phyloP scores from a whole-genome alignment of 1,140 invertebrate species.

The Platyscapa corneri region DNA sequence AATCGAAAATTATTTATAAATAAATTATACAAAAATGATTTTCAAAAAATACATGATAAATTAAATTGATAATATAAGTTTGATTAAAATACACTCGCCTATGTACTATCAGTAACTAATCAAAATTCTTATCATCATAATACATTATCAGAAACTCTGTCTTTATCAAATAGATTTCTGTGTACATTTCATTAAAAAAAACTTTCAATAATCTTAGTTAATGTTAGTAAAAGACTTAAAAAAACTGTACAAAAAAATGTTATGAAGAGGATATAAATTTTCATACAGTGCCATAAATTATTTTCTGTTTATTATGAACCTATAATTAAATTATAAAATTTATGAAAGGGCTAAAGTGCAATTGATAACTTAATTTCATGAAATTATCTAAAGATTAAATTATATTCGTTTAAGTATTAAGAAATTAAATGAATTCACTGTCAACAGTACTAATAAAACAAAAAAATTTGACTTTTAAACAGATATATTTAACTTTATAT shows the following conservation, averaged over 20 bases:
- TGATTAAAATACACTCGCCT: not conserved
- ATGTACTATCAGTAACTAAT: not conserved
- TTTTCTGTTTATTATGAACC: conserved; percentile 3
- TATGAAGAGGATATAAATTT: not conserved
- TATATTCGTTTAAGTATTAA: not conserved
- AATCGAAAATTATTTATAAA: too few species aligned
- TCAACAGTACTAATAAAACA: not conserved
- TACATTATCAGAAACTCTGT: not conserved
- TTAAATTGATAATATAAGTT: not conserved
- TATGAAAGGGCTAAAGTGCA: conserved; percentile 21
- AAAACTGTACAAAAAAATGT: conserved; percentile 27
- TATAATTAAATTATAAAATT: not conserved
- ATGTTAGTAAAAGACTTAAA: not conserved
- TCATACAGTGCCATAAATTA: conserved; percentile 30
- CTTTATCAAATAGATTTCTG: conserved; percentile 11
- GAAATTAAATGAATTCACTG: not conserved
- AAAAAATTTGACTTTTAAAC: not conserved
- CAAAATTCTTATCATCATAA: conserved; percentile 5
- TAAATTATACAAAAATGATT: too few species aligned
- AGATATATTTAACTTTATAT: not conserved
- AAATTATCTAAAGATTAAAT: not conserved
- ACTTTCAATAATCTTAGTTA: conserved; percentile 33
- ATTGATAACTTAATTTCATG: conserved; percentile 24
- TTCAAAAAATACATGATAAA: not conserved
- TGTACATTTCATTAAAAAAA: not conserved